Evolutionary conservation across 2,797 vertebrate genomes (phyloP).

Genomic region (Lacerta agilis): DNA sequence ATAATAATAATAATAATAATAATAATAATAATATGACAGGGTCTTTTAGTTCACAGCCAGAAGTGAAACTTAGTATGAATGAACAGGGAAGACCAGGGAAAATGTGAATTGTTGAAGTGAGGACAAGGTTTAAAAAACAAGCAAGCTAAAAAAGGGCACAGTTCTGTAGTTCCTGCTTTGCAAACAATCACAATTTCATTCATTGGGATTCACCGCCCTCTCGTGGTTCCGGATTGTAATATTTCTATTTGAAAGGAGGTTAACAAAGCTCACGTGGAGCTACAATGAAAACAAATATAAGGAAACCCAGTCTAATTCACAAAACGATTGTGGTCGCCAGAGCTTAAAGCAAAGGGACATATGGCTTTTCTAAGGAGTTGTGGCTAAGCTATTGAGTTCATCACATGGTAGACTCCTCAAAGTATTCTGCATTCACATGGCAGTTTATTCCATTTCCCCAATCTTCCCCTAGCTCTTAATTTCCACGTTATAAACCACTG

Average conservation of each 20-base stretch:
- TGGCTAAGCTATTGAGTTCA: neutral
- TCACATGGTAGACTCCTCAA: neutral
- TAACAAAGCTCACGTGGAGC: neutral
- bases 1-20: neutral
- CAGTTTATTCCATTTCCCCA: neutral
- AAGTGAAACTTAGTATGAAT: constrained; percentile 30
- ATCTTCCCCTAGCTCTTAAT: too few relatives aligned
- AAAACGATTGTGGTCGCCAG: neutral
- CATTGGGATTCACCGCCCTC: constrained; percentile 74
- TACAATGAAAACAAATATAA: neutral
- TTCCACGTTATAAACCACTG: too few relatives aligned
- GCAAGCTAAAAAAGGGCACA: constrained; percentile 18
- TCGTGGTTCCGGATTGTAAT: constrained; percentile 74
- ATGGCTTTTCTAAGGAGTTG: neutral
- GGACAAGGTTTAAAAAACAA: neutral
- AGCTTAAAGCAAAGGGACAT: neutral
- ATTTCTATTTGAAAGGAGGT: constrained; percentile 13
- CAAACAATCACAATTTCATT: constrained; percentile 38
- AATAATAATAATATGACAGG: neutral
- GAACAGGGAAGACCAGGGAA: neutral
- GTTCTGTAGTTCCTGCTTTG: neutral
- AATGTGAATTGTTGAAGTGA: constrained; percentile 3
- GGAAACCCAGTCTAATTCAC: neutral
- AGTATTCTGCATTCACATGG: too few relatives aligned
- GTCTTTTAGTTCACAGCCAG: neutral